Conservation (phyloP, 2,113 vertebrate species). For the Cathartes aura region DNA sequence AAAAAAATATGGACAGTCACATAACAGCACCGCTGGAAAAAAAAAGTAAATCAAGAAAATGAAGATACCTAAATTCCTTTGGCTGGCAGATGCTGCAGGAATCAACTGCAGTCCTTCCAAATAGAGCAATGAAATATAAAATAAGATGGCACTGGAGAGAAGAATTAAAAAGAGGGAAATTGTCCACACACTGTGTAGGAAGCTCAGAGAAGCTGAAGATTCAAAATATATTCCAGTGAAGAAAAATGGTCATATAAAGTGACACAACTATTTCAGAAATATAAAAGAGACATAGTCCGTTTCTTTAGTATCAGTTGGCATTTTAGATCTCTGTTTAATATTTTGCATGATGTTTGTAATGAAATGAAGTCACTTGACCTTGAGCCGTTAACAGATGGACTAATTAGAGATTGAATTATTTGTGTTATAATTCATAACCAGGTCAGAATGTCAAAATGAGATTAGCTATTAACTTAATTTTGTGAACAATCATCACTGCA, state of each 20-base stretch:
- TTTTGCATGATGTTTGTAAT: background rate
- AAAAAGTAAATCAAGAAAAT: background rate
- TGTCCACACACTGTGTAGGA: background rate
- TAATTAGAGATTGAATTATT: slow-evolving; percentile 8
- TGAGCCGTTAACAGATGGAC: slow-evolving; percentile 1
- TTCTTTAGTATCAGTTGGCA: background rate
- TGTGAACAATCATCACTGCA: background rate
- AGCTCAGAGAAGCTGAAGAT: background rate
- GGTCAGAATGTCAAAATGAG: slow-evolving; percentile 5
- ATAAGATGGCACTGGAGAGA: background rate
- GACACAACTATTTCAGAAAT: background rate
- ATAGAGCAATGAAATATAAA: background rate
- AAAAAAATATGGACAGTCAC: background rate
- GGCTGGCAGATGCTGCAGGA: background rate
- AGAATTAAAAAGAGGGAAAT: background rate
- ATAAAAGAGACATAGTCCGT: background rate
- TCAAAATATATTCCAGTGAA: background rate
- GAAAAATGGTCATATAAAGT: background rate
- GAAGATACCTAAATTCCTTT: background rate
- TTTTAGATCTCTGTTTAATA: background rate
- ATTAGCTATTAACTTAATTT: background rate
- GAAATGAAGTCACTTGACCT: background rate
- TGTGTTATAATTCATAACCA: slow-evolving; percentile 9
- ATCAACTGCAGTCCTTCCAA: background rate
- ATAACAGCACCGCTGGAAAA: background rate